phyloP scores from a whole-genome alignment of 92 coral and sea anemone species.

The Paramuricea clavata region DNA sequence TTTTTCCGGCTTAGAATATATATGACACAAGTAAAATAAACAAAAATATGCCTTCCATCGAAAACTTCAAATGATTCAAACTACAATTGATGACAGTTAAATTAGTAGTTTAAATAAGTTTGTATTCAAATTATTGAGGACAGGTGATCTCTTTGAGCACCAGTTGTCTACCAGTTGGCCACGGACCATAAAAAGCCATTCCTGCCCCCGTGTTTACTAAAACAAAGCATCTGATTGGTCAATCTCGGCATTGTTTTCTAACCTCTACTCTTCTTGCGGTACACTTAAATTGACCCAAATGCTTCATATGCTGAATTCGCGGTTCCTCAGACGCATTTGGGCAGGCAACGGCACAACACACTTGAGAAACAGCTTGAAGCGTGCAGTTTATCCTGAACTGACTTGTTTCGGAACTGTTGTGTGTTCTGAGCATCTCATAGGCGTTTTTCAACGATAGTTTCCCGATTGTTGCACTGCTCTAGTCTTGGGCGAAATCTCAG shows the following conservation, averaged over 20 bases:
- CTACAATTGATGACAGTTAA: constrained; percentile 7
- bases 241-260: constrained; percentile 22
- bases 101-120: background rate
- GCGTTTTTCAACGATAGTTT: background rate
- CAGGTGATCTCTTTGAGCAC: constrained; percentile 48
- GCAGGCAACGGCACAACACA: constrained; percentile 43
- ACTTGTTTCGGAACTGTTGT: background rate
- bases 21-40: background rate
- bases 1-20: too few relatives aligned
- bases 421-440: background rate
- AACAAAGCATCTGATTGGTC: constrained; percentile 22
- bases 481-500: background rate
- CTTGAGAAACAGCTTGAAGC: background rate
- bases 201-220: constrained; percentile 34
- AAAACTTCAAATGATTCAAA: background rate
- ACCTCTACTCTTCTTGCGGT: constrained; percentile 34
- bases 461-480: background rate
- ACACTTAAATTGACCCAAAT: constrained; percentile 40
- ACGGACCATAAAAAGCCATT: constrained; percentile 36
- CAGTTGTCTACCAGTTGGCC: constrained; percentile 56
- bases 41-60: background rate
- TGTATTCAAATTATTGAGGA: constrained; percentile 2
- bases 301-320: constrained; percentile 36
- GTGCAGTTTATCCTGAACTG: background rate
- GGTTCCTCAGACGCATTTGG: constrained; percentile 7